These are phyloP conservation scores for Streblospio benedicti DNA, from an alignment of 1,140 invertebrate species.

Conservation along the genomic window DNA sequence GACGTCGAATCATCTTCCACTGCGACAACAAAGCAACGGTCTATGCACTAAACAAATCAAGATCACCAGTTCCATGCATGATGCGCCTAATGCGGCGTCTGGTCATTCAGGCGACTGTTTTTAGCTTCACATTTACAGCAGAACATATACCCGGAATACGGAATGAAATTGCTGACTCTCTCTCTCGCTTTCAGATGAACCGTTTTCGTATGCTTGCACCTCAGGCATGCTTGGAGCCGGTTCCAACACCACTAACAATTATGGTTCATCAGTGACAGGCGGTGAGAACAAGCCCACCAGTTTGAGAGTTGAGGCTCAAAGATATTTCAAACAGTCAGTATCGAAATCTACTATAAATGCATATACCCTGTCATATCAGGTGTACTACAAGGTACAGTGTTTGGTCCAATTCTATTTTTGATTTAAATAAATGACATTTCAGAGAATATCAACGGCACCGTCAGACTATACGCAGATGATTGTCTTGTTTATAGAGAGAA, in stretches of 20 bases:
- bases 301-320: too few relatives aligned
- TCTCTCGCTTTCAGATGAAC: slow-evolving; percentile 3
- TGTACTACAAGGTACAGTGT: too few relatives aligned
- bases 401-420: too few relatives aligned
- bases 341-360: too few relatives aligned
- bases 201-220: neutral
- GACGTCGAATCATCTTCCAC: neutral
- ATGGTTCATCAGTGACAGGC: too few relatives aligned
- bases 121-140: neutral
- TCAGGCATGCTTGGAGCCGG: neutral
- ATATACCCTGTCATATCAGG: too few relatives aligned
- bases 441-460: too few relatives aligned
- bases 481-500: too few relatives aligned
- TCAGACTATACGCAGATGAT: too few relatives aligned
- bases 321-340: too few relatives aligned
- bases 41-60: neutral
- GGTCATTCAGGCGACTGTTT: neutral
- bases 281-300: too few relatives aligned
- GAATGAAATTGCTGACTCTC: slow-evolving; percentile 2
- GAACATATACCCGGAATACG: neutral
- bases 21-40: neutral
- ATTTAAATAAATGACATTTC: too few relatives aligned
- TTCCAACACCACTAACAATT: neutral
- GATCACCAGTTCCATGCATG: neutral
- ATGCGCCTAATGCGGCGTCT: neutral